Percentiles rank a stretch among this genome's conserved stretches.
These are phyloP conservation scores for Temnothorax unifasciatus DNA, from an alignment of 2,888 invertebrate genomes.

Conservation along the genomic window DNA sequence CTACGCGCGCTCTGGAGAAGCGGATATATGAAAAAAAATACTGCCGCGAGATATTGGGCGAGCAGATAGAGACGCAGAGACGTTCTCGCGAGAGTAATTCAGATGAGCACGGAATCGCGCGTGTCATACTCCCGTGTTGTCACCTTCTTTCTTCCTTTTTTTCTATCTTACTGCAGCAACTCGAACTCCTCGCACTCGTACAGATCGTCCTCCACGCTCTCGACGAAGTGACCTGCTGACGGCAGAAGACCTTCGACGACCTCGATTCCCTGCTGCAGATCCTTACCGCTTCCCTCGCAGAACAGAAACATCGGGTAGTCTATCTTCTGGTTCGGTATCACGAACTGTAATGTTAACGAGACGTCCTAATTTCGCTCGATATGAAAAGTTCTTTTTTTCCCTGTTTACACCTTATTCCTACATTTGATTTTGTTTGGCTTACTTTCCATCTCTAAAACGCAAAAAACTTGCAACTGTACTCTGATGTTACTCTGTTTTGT, in stretches of 20 bases:
- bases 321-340: conserved; percentile 87
- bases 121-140: neutral
- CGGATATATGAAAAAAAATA: neutral
- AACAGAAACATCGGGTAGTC: conserved; percentile 95
- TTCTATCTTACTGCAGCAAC: conserved; percentile 74
- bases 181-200: conserved; percentile 84
- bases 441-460: neutral
- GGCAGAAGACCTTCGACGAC: conserved; percentile 77
- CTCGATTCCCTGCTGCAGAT: conserved; percentile 83
- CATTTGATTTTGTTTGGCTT: neutral
- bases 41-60: conserved; percentile 51
- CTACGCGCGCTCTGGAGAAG: neutral
- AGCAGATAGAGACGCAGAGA: conserved; percentile 61
- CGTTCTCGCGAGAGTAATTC: conserved; percentile 31
- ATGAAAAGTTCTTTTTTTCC: neutral
- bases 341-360: conserved; percentile 85
- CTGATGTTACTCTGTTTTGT: neutral
- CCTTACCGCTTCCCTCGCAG: conserved; percentile 90
- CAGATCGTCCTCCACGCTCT: conserved; percentile 79
- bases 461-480: neutral
- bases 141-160: neutral
- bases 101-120: neutral
- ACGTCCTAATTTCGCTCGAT: neutral
- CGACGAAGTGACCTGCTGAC: conserved; percentile 72
- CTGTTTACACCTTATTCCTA: neutral